Conservation (phyloP, 2,888 invertebrate genomes). For the Drosophila trichaetosa region DNA sequence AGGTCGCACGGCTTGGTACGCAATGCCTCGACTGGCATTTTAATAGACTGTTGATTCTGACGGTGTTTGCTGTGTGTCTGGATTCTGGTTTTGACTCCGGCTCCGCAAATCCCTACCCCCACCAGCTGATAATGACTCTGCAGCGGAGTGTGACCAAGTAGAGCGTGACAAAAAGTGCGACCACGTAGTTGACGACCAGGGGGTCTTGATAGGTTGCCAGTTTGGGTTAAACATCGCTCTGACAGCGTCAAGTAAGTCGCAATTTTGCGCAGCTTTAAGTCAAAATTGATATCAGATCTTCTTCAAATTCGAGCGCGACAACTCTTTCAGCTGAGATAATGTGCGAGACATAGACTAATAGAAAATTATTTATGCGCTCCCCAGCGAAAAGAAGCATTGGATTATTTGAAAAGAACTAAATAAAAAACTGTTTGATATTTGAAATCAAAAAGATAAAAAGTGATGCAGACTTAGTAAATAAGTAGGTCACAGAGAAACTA, state of each 20-base stretch:
- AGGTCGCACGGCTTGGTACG: constrained; percentile 67
- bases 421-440: background rate
- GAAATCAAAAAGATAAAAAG: background rate
- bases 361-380: no score
- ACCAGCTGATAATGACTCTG: constrained; percentile 37
- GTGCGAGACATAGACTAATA: no score
- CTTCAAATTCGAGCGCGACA: no score
- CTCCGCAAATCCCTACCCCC: background rate
- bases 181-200: constrained; percentile 44
- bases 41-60: constrained; percentile 75
- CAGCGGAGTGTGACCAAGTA: constrained; percentile 31
- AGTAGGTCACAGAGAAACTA: background rate
- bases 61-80: constrained; percentile 74
- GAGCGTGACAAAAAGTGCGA: constrained; percentile 57
- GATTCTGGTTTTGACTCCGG: constrained; percentile 8
- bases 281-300: background rate
- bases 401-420: background rate
- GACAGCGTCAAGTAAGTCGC: constrained; percentile 1
- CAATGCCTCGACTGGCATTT: constrained; percentile 73
- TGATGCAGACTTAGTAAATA: background rate
- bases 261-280: constrained; percentile 18
- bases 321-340: no score
- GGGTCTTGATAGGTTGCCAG: background rate
- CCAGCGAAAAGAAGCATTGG: no score
- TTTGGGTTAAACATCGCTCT: constrained; percentile 5